Evolutionary conservation across 2,797 vertebrate genomes (phyloP).

Genomic region (Yasuhikotakia modesta): DNA sequence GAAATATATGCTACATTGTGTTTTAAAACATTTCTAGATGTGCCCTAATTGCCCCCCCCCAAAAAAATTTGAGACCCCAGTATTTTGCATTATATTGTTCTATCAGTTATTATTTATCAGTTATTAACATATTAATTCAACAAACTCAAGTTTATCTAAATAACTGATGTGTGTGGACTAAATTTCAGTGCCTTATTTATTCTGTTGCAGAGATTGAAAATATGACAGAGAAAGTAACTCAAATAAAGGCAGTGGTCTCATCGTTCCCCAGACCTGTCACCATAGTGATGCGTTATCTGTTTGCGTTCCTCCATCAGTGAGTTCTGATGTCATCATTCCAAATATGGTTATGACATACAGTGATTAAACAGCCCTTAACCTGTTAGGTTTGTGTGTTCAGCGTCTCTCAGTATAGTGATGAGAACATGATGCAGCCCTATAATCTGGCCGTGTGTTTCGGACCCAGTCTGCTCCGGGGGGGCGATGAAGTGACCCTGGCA

Average conservation of each 20-base stretch:
- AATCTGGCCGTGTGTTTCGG: slow-evolving; percentile 92
- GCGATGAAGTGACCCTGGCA: slow-evolving; percentile 85
- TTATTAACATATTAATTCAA: no score
- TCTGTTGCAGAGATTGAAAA: slow-evolving; percentile 79
- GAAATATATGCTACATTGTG: no score
- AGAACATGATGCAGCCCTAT: slow-evolving; percentile 95
- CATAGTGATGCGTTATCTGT: slow-evolving; percentile 88
- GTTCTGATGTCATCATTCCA: slow-evolving; percentile 54
- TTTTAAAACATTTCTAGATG: no score
- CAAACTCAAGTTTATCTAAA: no score
- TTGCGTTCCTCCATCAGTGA: slow-evolving; percentile 92
- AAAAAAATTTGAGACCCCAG: no score
- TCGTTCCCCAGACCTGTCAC: slow-evolving; percentile 77
- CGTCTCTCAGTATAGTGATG: slow-evolving; percentile 89
- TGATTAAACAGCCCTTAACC: slow-evolving; percentile 11
- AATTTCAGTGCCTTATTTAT: slow-evolving; percentile 18
- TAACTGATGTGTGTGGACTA: not conserved
- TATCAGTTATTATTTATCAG: no score
- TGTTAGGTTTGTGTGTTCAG: slow-evolving; percentile 67
- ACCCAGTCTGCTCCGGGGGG: slow-evolving; percentile 84
- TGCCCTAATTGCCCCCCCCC: no score
- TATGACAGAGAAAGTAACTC: slow-evolving; percentile 72
- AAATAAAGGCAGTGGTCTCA: slow-evolving; percentile 76
- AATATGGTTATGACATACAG: not conserved
- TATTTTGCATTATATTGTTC: no score